Evolutionary conservation across 1,140 invertebrate genomes (phyloP), one percentile per base, ranked within the genome.

Genomic region (Aricia agestis): DNA sequence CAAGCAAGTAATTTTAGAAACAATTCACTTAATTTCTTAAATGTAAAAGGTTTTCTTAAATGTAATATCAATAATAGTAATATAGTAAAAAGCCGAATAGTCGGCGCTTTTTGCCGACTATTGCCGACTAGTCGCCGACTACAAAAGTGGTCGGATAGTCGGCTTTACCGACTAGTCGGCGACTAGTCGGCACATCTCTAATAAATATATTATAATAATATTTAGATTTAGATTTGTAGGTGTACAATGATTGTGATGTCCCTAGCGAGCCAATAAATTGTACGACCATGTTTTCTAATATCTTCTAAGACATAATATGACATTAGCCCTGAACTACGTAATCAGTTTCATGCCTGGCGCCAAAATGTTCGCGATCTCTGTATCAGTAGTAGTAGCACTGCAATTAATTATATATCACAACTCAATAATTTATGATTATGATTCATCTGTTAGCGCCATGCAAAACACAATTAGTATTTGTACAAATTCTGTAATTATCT

Each of bases 251-350:
- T 52, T 52, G 45, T 9, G 45, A 52, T 10, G 45, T 52, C 45
- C 45, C 45, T 52, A 52, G 36, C 6, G 0, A 4, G 45, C 45
- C 11, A 52, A 52, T 52, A 52, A 52, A 13, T 36, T 36, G 11
- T 52, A 52, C 45, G 45, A 13, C 10, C 45, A 52, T 15, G 11
- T 52, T 52, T 52, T 52, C 45, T 52, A 52, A 52, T 52, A 52
- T 52, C 45, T 52, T 52, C 45, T 52, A 52, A 52, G 45, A 15
- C 45, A 52, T 52, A 52, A 52, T 52, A 52, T 52, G 45, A 52
- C 45, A 52, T 52, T 52, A 52, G 45, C 45, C 45, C 45, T 52
- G 45, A 52, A 52, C 45, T 52, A 52, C 10, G 45, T 13, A 45
- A 52, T 52, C 45, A 4, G 45, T 52, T 52, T 2, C 13, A 36